Evolutionary conservation across 2,888 invertebrate species (phyloP).

Genomic region (Drosophila demipolita): DNA sequence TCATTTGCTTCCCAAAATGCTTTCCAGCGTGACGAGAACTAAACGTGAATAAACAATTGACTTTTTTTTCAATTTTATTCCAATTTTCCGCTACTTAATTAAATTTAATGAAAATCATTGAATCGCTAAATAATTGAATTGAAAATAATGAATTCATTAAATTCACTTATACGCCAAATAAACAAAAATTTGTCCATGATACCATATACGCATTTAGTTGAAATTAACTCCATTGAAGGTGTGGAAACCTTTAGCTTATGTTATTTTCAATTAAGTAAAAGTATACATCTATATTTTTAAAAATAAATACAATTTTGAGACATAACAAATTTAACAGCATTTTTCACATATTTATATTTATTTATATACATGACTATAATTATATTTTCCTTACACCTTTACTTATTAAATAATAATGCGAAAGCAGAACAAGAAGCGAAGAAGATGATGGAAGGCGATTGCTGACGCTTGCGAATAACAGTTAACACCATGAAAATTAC

Average conservation of each 20-base stretch:
- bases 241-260: not conserved
- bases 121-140: constrained; percentile 13
- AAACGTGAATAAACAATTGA: constrained; percentile 4
- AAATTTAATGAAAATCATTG: constrained; percentile 20
- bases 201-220: constrained; percentile 1
- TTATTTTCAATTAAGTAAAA: not conserved
- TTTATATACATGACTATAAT: not conserved
- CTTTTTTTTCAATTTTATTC: constrained; percentile 13
- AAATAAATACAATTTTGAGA: not conserved
- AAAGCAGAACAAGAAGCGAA: constrained; percentile 17
- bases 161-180: not conserved
- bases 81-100: constrained; percentile 25
- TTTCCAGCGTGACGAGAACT: constrained; percentile 19
- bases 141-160: constrained; percentile 22
- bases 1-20: not conserved
- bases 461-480: constrained; percentile 43
- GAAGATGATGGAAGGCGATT: constrained; percentile 37
- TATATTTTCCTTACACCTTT: not conserved
- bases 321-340: not conserved
- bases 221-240: not conserved
- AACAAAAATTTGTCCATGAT: not conserved
- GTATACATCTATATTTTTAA: no score
- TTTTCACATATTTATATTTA: not conserved
- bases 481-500: constrained; percentile 43
- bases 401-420: not conserved